Conservation (phyloP, 1,140 invertebrate genomes). For the Lethocerus indicus region DNA sequence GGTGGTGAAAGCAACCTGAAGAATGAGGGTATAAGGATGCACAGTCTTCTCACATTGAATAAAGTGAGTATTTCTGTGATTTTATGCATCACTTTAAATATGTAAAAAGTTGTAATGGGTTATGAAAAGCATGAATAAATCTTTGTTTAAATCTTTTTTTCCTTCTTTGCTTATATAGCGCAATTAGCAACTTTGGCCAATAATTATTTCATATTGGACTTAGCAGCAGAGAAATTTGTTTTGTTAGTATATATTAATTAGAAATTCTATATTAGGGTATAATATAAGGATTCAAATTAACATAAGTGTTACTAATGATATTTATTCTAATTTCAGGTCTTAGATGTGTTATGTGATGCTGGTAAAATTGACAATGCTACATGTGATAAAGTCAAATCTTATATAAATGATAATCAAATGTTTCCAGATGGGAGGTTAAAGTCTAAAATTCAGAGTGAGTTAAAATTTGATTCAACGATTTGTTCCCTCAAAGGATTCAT, state of each 20-base stretch:
- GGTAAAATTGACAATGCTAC: conserved; percentile 38
- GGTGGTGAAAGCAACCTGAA: conserved; percentile 59
- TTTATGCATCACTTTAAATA: too few relatives aligned
- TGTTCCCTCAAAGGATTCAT: too few relatives aligned
- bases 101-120: too few relatives aligned
- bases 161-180: not conserved
- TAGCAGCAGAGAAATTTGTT: too few relatives aligned
- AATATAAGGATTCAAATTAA: too few relatives aligned
- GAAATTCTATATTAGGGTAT: too few relatives aligned
- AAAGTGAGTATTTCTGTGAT: too few relatives aligned
- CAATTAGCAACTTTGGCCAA: conserved; percentile 3
- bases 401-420: conserved; percentile 27
- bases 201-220: conserved; percentile 1
- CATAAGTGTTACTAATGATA: too few relatives aligned
- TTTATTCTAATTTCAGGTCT: conserved; percentile 28
- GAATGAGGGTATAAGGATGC: conserved; percentile 50
- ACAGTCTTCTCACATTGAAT: conserved; percentile 47
- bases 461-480: too few relatives aligned
- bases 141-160: not conserved
- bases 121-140: too few relatives aligned
- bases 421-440: conserved; percentile 7
- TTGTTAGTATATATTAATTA: too few relatives aligned
- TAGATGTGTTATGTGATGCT: conserved; percentile 43
- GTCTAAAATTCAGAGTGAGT: not conserved
- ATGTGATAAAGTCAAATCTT: conserved; percentile 39